Evolutionary conservation across 2,797 vertebrate genomes (phyloP).

Genomic region (Syngnathus acus): DNA sequence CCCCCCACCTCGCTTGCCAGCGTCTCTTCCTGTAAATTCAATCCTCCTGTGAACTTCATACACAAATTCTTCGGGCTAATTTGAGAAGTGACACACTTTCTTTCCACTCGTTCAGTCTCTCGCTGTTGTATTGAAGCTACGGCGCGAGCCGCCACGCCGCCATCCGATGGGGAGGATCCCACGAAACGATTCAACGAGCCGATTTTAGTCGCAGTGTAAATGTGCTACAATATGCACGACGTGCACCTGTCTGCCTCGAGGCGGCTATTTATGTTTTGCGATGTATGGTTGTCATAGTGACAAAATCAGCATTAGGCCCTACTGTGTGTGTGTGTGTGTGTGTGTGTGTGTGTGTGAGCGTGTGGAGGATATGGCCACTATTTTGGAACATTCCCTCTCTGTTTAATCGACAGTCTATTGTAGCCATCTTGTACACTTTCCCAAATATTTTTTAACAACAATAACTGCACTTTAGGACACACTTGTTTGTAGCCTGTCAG

Average conservation of each 20-base stretch:
- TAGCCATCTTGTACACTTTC: conserved; percentile 19
- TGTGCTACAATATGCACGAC: conserved; percentile 7
- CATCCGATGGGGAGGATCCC: not conserved
- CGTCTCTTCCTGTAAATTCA: conserved; percentile 49
- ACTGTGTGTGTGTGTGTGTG: conserved; percentile 29
- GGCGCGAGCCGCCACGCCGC: not conserved
- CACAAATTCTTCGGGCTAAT: conserved; percentile 72
- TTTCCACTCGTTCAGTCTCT: conserved; percentile 21
- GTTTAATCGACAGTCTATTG: conserved; percentile 45
- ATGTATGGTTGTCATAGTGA: conserved; percentile 55
- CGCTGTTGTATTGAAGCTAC: not conserved
- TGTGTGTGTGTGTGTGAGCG: conserved; percentile 33
- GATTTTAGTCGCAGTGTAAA: not conserved
- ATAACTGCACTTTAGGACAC: not conserved
- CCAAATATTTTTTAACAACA: not conserved
- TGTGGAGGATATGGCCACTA: conserved; percentile 29
- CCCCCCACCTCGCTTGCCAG: not conserved
- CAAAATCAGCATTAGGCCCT: conserved; percentile 32
- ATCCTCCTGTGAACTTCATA: conserved; percentile 73
- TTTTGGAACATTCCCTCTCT: conserved; percentile 32
- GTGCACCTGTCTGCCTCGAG: conserved; percentile 35
- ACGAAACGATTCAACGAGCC: not conserved
- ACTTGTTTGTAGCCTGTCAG: not conserved
- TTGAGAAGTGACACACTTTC: conserved; percentile 64
- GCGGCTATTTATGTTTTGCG: conserved; percentile 51